Conservation (phyloP, 2,888 invertebrate species). For the Drosophila lacicola region DNA sequence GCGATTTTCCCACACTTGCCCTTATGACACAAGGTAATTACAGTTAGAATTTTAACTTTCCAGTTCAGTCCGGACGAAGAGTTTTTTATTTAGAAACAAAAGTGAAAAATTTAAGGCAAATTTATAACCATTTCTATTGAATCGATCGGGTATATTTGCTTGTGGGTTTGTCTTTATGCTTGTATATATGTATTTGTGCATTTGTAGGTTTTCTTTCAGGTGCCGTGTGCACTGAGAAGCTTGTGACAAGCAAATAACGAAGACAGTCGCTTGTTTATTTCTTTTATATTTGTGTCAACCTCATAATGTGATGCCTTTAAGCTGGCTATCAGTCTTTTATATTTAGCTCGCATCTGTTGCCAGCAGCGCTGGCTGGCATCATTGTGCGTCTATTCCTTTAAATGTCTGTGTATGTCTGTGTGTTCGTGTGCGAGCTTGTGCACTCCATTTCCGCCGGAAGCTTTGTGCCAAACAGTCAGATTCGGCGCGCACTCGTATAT, state of each 20-base stretch:
- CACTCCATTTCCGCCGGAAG: slow-evolving; percentile 77
- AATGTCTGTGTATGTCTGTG: slow-evolving; percentile 6
- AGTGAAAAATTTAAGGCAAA: background rate
- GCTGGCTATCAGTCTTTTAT: slow-evolving; percentile 73
- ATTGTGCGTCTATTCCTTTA: slow-evolving; percentile 45
- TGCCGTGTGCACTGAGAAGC: slow-evolving; percentile 15
- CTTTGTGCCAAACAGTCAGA: slow-evolving; percentile 57
- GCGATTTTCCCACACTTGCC: too few relatives aligned
- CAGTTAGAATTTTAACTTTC: too few relatives aligned
- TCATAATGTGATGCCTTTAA: slow-evolving; percentile 74
- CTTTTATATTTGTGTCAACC: slow-evolving; percentile 67
- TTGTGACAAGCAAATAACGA: slow-evolving; percentile 53
- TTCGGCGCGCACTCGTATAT: slow-evolving; percentile 43
- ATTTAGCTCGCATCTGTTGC: slow-evolving; percentile 49
- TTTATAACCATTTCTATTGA: slow-evolving; percentile 2
- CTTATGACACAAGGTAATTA: too few relatives aligned
- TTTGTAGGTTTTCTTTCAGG: slow-evolving; percentile 11
- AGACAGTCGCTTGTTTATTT: slow-evolving; percentile 53
- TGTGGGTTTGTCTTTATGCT: background rate
- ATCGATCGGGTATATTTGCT: slow-evolving; percentile 6
- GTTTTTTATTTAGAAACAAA: background rate
- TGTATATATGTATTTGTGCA: slow-evolving; percentile 2
- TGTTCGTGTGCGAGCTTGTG: slow-evolving; percentile 30
- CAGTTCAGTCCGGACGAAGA: too few relatives aligned
- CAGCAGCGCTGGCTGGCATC: slow-evolving; percentile 39